phyloP scores from a whole-genome alignment of 2,888 invertebrate species.

The Cataglyphis livida region DNA sequence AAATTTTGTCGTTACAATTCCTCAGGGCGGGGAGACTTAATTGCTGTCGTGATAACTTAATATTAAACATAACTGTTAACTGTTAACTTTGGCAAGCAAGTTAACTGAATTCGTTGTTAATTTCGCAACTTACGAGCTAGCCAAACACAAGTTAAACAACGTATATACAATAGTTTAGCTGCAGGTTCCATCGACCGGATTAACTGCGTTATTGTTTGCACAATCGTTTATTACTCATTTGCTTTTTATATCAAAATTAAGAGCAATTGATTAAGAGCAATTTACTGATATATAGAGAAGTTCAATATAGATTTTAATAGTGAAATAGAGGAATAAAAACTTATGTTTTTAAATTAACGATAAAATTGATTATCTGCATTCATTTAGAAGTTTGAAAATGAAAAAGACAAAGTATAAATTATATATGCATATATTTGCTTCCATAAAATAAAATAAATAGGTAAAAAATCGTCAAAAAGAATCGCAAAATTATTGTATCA shows the following conservation, averaged over 20 bases:
- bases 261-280: background rate
- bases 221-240: background rate
- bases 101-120: constrained; percentile 19
- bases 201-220: constrained; percentile 25
- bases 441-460: background rate
- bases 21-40: background rate
- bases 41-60: constrained; percentile 3
- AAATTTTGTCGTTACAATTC: background rate
- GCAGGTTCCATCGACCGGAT: background rate
- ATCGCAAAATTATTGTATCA: background rate
- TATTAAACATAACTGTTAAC: background rate
- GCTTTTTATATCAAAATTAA: constrained; percentile 1
- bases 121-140: constrained; percentile 18
- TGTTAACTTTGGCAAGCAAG: background rate
- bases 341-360: background rate
- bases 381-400: background rate
- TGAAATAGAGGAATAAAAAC: background rate
- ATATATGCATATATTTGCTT: background rate
- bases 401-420: background rate
- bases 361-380: background rate
- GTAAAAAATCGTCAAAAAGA: background rate
- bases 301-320: background rate
- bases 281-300: background rate
- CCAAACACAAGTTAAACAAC: constrained; percentile 7
- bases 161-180: constrained; percentile 7